These are phyloP conservation scores for Protaetia brevitarsis DNA, from an alignment of 1,140 invertebrate genomes.

Conservation along the genomic window DNA sequence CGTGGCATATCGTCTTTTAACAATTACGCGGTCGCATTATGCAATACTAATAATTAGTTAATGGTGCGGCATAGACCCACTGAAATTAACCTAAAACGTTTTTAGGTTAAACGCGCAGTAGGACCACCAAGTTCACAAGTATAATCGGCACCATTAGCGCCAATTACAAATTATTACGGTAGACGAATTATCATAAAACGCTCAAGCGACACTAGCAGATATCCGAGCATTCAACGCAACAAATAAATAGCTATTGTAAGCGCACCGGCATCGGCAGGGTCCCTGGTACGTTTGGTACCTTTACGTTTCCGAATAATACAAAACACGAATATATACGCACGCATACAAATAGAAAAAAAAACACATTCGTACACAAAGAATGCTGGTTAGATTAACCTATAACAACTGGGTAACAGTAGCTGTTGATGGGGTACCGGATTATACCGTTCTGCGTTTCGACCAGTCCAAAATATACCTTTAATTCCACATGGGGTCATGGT, in stretches of 20 bases:
- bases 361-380: background rate
- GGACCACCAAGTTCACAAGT: background rate
- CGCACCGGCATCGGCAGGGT: background rate
- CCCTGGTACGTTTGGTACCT: background rate
- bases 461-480: conserved; percentile 13
- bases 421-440: background rate
- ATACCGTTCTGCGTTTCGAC: background rate
- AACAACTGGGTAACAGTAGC: conserved; percentile 7
- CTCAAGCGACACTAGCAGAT: background rate
- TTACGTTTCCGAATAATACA: background rate
- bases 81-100: no score
- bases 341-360: background rate
- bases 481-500: background rate
- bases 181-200: background rate
- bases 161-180: background rate
- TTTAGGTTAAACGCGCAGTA: background rate
- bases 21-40: background rate
- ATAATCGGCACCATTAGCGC: background rate
- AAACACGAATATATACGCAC: no score
- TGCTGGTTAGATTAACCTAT: conserved; percentile 12
- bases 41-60: background rate
- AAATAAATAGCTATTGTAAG: background rate
- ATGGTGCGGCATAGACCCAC: no score
- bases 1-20: no score
- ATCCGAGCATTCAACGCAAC: background rate